These are phyloP conservation scores for Microtus richardsoni DNA, from an alignment of 2,113 vertebrate genomes.

Conservation along the genomic window DNA sequence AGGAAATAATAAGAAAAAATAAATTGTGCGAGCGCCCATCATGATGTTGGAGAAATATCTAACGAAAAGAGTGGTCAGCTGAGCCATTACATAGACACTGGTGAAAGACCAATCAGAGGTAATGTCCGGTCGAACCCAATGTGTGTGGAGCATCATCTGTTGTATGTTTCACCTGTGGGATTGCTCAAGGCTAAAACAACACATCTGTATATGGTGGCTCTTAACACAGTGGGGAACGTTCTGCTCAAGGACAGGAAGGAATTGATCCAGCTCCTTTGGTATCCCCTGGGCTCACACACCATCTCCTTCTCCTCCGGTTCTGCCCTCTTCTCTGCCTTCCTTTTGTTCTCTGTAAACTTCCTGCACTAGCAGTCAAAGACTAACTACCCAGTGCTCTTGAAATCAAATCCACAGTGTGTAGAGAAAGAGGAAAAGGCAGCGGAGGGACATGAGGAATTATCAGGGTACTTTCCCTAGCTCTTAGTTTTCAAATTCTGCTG, in stretches of 20 bases:
- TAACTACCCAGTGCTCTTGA: neutral
- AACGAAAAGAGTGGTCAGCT: neutral
- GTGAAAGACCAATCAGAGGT: neutral
- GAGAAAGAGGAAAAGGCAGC: neutral
- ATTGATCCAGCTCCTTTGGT: neutral
- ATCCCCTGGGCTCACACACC: neutral
- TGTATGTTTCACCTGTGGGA: neutral
- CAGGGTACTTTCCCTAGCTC: neutral
- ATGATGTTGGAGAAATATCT: neutral
- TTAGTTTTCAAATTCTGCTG: neutral
- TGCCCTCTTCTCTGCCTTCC: neutral
- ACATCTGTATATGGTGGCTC: neutral
- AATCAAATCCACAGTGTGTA: constrained; percentile 21
- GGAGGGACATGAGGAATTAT: neutral
- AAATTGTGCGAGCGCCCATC: constrained; percentile 17
- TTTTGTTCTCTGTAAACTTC: neutral
- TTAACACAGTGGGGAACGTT: neutral
- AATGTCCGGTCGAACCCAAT: neutral
- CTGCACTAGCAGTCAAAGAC: neutral
- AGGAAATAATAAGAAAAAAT: constrained; percentile 18
- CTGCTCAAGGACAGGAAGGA: neutral
- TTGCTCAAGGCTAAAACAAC: neutral
- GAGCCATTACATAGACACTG: neutral
- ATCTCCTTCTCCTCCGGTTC: neutral
- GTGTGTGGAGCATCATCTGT: neutral